Evolutionary conservation across 1,140 invertebrate species (phyloP).

Genomic region (Anadara kagoshimensis): DNA sequence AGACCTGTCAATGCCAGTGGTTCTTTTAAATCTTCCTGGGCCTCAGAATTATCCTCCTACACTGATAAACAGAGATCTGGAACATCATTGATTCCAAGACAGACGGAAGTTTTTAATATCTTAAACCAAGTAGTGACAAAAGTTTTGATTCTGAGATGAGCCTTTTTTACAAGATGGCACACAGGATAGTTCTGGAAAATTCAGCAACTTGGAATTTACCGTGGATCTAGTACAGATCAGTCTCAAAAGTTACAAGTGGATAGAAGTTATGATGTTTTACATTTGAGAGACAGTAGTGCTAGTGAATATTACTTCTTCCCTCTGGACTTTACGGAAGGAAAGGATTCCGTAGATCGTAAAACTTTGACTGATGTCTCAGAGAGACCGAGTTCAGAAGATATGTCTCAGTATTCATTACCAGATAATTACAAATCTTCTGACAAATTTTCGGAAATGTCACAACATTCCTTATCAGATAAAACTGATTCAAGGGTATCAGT

Average conservation of each 20-base stretch:
- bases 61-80: constrained; percentile 28
- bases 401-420: constrained; percentile 21
- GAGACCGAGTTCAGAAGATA: constrained; percentile 7
- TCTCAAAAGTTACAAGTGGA: constrained; percentile 10
- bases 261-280: constrained; percentile 35
- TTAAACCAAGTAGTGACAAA: constrained; percentile 17
- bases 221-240: not conserved
- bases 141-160: not conserved
- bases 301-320: no score
- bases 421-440: no score
- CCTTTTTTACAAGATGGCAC: no score
- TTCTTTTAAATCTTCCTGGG: constrained; percentile 39
- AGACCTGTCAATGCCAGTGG: constrained; percentile 31
- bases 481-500: not conserved
- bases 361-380: no score
- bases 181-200: not conserved
- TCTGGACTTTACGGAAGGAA: no score
- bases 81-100: constrained; percentile 23
- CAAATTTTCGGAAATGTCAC: constrained; percentile 1
- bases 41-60: constrained; percentile 42
- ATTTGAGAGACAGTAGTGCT: constrained; percentile 7
- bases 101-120: constrained; percentile 6
- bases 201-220: constrained; percentile 1
- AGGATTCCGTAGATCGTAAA: no score
- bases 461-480: constrained; percentile 1